Percentiles rank a stretch among this genome's conserved stretches.
phyloP scores from a whole-genome alignment of 35 echinoderm and acorn worm genomes.

The Apostichopus japonicus region DNA sequence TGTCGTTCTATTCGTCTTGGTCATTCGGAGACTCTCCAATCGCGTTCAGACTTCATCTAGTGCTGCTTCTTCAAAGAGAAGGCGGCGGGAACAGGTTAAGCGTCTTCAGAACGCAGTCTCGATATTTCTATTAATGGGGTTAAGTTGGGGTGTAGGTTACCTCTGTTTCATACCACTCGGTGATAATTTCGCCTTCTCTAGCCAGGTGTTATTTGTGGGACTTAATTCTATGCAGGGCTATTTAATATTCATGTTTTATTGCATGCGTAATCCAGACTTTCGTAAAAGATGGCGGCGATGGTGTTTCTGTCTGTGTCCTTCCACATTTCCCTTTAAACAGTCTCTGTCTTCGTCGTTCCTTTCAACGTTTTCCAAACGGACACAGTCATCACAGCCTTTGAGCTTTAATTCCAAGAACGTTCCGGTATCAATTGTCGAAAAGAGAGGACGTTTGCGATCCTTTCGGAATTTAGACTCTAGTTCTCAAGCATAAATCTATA shows the following conservation, averaged over 20 bases:
- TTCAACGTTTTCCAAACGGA: background rate
- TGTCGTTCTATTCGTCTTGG: constrained; percentile 18
- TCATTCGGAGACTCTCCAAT: constrained; percentile 18
- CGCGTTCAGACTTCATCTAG: background rate
- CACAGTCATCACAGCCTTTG: background rate
- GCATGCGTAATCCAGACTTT: constrained; percentile 54
- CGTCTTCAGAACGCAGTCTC: constrained; percentile 43
- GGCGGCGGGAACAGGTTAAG: constrained; percentile 1
- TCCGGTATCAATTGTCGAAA: background rate
- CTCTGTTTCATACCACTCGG: constrained; percentile 35
- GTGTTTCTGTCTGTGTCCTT: constrained; percentile 46
- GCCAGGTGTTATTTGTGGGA: constrained; percentile 28
- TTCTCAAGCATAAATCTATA: no score
- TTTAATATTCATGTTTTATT: constrained; percentile 57
- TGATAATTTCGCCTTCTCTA: constrained; percentile 17
- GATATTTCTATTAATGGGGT: constrained; percentile 43
- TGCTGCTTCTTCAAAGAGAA: background rate
- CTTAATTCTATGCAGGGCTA: constrained; percentile 58
- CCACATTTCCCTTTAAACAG: background rate
- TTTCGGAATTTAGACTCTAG: no score
- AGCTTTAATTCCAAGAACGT: background rate
- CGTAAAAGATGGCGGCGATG: constrained; percentile 22
- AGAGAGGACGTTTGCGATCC: background rate
- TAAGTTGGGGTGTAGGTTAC: constrained; percentile 50
- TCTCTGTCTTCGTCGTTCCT: background rate